Conservation (phyloP, 2,113 vertebrate species). For the Percina caprodes region DNA sequence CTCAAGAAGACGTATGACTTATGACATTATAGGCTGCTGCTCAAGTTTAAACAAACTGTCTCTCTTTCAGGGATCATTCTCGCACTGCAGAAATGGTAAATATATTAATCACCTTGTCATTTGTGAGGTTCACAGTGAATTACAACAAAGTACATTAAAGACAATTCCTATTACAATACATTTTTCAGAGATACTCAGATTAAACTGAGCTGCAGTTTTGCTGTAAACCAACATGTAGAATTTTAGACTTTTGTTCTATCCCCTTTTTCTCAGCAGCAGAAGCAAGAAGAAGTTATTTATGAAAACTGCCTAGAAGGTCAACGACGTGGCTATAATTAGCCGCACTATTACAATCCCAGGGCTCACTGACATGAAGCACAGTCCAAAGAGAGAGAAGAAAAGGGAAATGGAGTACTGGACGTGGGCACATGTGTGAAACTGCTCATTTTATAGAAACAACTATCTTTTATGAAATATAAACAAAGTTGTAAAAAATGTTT, state of each 20-base stretch:
- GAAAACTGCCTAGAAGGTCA: conserved; percentile 55
- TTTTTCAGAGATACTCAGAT: conserved; percentile 4
- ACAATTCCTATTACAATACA: neutral
- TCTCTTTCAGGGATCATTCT: conserved; percentile 12
- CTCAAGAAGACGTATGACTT: neutral
- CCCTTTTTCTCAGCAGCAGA: neutral
- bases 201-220: neutral
- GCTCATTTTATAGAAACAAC: neutral
- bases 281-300: conserved; percentile 42
- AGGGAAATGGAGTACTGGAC: neutral
- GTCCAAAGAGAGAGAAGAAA: neutral
- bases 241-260: neutral
- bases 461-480: neutral
- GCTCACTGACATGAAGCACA: neutral
- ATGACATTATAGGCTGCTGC: neutral
- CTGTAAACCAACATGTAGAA: neutral
- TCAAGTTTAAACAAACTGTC: neutral
- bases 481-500: neutral
- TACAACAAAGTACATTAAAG: neutral
- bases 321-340: fast-evolving
- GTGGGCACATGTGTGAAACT: neutral
- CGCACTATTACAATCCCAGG: neutral
- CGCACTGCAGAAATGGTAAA: conserved; percentile 41
- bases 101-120: neutral
- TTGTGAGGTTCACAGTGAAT: neutral